These are phyloP conservation scores for Dreissena rostriformis DNA, from an alignment of 1,140 invertebrate species.

Conservation along the genomic window DNA sequence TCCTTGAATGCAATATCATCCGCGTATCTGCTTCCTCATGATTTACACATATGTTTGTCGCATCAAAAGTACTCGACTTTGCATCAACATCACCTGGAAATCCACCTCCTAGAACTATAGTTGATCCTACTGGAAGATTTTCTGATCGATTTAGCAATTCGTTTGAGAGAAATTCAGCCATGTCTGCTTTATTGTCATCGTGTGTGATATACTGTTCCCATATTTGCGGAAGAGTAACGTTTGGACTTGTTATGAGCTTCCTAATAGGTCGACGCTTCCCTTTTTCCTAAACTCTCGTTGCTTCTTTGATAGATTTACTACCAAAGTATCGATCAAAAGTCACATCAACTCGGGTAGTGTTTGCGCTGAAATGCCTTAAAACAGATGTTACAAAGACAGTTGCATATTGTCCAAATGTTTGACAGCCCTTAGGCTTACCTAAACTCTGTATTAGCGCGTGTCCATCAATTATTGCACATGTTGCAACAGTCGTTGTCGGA, in stretches of 20 bases:
- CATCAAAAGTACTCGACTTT: too few species aligned
- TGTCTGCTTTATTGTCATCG: not conserved
- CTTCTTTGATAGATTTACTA: not conserved
- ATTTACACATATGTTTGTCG: too few species aligned
- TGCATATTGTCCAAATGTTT: slow-evolving; percentile 21
- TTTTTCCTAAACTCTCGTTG: not conserved
- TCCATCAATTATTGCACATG: slow-evolving; percentile 5
- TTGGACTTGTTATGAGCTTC: not conserved
- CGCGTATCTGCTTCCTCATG: too few species aligned
- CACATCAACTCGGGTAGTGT: not conserved
- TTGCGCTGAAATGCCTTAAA: not conserved
- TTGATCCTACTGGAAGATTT: too few species aligned
- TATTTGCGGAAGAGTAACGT: not conserved
- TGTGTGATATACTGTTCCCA: not conserved
- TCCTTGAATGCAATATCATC: too few species aligned
- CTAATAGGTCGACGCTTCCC: not conserved
- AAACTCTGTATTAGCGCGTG: slow-evolving; percentile 17
- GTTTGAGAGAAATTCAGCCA: not conserved
- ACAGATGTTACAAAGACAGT: not conserved
- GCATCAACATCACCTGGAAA: too few species aligned
- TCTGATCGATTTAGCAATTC: not conserved
- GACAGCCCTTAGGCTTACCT: not conserved
- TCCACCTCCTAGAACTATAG: too few species aligned
- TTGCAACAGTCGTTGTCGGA: not conserved
- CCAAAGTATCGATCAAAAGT: slow-evolving; percentile 23